These are phyloP conservation scores for Leptopilina boulardi DNA, from an alignment of 1,140 invertebrate genomes.

Conservation along the genomic window DNA sequence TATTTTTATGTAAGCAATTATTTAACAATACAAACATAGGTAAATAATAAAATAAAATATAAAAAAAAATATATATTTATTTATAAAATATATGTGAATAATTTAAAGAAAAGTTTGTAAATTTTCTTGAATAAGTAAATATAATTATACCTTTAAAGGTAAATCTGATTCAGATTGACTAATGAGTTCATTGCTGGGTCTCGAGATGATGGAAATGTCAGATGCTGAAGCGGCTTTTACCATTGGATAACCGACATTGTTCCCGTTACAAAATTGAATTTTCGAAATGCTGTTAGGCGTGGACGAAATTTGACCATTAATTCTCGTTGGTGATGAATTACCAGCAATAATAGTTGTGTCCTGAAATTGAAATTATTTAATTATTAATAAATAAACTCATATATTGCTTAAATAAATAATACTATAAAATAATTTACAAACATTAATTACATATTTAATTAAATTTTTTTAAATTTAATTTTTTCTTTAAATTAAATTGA, in stretches of 20 bases:
- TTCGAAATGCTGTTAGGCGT: conserved; percentile 47
- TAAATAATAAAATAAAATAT: no score
- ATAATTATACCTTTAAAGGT: conserved; percentile 41
- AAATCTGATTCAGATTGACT: conserved; percentile 53
- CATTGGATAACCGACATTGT: conserved; percentile 42
- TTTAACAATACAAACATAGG: no score
- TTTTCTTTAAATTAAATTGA: conserved; percentile 2
- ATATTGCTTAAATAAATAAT: neutral
- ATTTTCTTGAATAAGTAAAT: neutral
- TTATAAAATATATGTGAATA: neutral
- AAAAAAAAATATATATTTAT: no score
- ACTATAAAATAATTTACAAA: no score
- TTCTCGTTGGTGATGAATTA: conserved; percentile 26
- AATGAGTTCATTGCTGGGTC: conserved; percentile 49
- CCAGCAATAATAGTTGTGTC: conserved; percentile 27
- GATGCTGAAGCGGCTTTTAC: conserved; percentile 57
- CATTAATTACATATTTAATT: no score
- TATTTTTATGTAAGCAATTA: no score
- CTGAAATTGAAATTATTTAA: conserved; percentile 35
- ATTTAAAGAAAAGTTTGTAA: conserved; percentile 9
- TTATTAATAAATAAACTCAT: neutral
- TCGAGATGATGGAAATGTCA: conserved; percentile 51
- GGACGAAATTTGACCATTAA: conserved; percentile 46
- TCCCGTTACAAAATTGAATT: conserved; percentile 29
- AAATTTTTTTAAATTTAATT: conserved; percentile 8